Conservation (phyloP, 2,888 invertebrate species). For the Dyspetes luteomarginatus region DNA sequence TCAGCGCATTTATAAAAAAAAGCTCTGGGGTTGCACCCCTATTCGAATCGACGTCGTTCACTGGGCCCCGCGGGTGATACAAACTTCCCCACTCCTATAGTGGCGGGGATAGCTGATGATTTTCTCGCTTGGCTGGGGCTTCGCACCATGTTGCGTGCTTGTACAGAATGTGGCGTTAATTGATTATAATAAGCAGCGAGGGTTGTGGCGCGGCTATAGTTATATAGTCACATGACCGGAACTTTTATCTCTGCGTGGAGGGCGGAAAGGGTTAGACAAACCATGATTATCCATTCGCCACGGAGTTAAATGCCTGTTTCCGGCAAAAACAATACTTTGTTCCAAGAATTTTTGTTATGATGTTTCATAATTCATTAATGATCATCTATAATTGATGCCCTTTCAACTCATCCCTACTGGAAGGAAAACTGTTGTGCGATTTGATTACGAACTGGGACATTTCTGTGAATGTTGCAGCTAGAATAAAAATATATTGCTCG, state of each 20-base stretch:
- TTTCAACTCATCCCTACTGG: too few relatives aligned
- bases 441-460: too few relatives aligned
- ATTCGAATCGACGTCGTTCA: constrained; percentile 62
- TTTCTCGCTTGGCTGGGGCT: constrained; percentile 43
- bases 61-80: constrained; percentile 53
- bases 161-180: constrained; percentile 81
- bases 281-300: constrained; percentile 25
- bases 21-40: constrained; percentile 70
- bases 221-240: constrained; percentile 60
- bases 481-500: too few relatives aligned
- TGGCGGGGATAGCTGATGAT: constrained; percentile 21
- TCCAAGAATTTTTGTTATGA: not conserved
- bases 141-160: constrained; percentile 74
- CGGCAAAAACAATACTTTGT: constrained; percentile 4
- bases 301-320: constrained; percentile 29
- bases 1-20: constrained; percentile 56
- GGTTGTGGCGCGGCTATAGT: constrained; percentile 68
- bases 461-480: too few relatives aligned
- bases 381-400: too few relatives aligned
- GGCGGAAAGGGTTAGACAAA: not conserved
- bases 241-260: constrained; percentile 16
- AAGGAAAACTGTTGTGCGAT: too few relatives aligned
- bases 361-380: too few relatives aligned
- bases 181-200: constrained; percentile 81
- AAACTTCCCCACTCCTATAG: constrained; percentile 68